phyloP scores from a whole-genome alignment of 2,113 vertebrate genomes.

The Oenanthe melanoleuca region DNA sequence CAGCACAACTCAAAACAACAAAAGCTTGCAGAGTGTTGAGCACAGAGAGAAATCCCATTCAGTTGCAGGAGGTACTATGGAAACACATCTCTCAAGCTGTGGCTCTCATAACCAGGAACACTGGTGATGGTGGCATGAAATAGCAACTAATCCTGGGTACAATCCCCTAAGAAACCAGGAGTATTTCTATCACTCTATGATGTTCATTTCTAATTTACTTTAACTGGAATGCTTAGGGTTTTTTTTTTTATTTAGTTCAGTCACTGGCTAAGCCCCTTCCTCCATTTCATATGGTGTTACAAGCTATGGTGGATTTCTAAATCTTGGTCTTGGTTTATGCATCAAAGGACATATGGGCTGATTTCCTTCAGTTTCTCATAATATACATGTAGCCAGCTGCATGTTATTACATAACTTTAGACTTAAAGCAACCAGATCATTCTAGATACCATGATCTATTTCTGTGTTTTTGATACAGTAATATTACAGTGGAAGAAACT shows the following conservation, averaged over 20 bases:
- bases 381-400: constrained; percentile 55
- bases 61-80: neutral
- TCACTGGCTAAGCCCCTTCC: neutral
- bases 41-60: neutral
- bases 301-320: constrained; percentile 45
- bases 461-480: constrained; percentile 56
- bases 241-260: neutral
- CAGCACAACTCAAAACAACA: neutral
- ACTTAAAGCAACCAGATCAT: constrained; percentile 58
- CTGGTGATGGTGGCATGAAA: neutral
- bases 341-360: constrained; percentile 57
- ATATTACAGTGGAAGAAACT: constrained; percentile 53
- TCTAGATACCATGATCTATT: constrained; percentile 49
- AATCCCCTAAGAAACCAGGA: neutral
- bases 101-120: neutral
- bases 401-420: constrained; percentile 66
- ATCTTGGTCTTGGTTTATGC: constrained; percentile 57
- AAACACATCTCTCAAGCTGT: neutral
- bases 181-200: neutral
- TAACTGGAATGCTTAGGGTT: neutral
- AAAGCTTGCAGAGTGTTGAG: neutral
- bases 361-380: constrained; percentile 61
- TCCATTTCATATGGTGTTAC: constrained; percentile 23
- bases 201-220: constrained; percentile 1
- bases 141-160: neutral